These are phyloP conservation scores for Ostrea denselamellosa DNA, from an alignment of 1,140 invertebrate species.

Conservation along the genomic window DNA sequence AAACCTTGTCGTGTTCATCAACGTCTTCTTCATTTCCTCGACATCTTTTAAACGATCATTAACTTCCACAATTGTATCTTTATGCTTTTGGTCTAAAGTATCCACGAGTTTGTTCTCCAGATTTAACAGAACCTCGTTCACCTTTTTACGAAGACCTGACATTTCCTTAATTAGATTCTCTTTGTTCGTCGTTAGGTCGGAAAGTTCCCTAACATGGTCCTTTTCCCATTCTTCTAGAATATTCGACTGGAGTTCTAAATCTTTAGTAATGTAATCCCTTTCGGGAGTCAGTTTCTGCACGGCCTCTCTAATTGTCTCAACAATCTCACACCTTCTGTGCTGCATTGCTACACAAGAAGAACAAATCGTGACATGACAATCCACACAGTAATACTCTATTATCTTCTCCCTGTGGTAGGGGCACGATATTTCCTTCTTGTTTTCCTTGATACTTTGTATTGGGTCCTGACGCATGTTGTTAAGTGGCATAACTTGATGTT, in stretches of 20 bases:
- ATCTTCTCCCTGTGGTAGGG: conserved; percentile 63
- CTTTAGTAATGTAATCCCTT: conserved; percentile 59
- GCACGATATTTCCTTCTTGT: conserved; percentile 63
- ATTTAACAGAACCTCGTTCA: conserved; percentile 58
- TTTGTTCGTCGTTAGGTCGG: conserved; percentile 62
- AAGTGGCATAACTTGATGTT: conserved; percentile 62
- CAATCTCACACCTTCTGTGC: conserved; percentile 65
- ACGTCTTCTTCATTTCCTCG: conserved; percentile 62
- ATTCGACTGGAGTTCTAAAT: conserved; percentile 57
- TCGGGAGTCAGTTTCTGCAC: conserved; percentile 64
- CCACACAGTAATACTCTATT: conserved; percentile 66
- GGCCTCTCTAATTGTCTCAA: conserved; percentile 63
- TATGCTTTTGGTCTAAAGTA: conserved; percentile 61
- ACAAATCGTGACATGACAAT: conserved; percentile 61
- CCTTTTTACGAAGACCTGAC: conserved; percentile 54
- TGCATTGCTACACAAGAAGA: conserved; percentile 64
- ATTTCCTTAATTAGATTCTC: conserved; percentile 57
- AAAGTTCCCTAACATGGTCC: conserved; percentile 62
- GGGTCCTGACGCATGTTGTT: conserved; percentile 62
- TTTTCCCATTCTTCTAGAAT: conserved; percentile 59
- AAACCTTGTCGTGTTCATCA: conserved; percentile 61
- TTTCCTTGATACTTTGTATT: conserved; percentile 56
- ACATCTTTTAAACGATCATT: conserved; percentile 61
- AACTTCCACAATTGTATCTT: conserved; percentile 52
- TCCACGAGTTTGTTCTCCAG: conserved; percentile 59